Evolutionary conservation across 1,140 invertebrate species (phyloP), one percentile per base, ranked within the genome.

Genomic region (Procambarus virginalis): DNA sequence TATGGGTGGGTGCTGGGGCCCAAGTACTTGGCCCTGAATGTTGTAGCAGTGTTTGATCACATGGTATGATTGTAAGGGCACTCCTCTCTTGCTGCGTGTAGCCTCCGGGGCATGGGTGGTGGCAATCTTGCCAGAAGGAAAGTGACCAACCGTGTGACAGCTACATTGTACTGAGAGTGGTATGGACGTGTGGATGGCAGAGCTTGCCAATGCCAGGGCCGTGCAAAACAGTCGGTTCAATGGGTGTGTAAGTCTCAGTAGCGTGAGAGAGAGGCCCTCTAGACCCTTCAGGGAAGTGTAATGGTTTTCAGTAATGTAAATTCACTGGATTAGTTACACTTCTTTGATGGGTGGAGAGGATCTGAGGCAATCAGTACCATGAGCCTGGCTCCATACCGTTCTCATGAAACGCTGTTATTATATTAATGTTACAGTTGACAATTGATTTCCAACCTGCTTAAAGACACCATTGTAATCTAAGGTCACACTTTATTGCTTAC

Each of bases 351-450:
- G 82, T 84, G 81, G 73, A 84, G 88, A 89, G 88, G 76, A 82
- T 86, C 80, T 84, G 81, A 78, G 88, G 88, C 88, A 89, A 89
- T 89, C 88, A 84, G 80, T 89, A 89, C 88, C 88, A 89, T 84
- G 82, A 89, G 81, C 88, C 88, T 89, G 88, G 88, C 88, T 89
- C 88, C 88, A 89, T 89, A 89, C 88, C 88, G 88, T 89, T 89
- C 88, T 89, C 88, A 89, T 80, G 81, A 84, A 89, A 84, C 84
- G 88, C 88, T 89, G 88, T 89, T 89, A 84, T 89, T 77, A 89
- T 89, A 84, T 89, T 77, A 89, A 84, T 89, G 82, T 89, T 89
- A 84, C 81, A 84, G 88, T 89, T 89, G 86, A 89, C 79, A 82
- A 45, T 84, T 89, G 73, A 89, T 89, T 89, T 89, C 82, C 81